Conservation (phyloP, 2,888 invertebrate genomes). For the Philonicus albiceps region DNA sequence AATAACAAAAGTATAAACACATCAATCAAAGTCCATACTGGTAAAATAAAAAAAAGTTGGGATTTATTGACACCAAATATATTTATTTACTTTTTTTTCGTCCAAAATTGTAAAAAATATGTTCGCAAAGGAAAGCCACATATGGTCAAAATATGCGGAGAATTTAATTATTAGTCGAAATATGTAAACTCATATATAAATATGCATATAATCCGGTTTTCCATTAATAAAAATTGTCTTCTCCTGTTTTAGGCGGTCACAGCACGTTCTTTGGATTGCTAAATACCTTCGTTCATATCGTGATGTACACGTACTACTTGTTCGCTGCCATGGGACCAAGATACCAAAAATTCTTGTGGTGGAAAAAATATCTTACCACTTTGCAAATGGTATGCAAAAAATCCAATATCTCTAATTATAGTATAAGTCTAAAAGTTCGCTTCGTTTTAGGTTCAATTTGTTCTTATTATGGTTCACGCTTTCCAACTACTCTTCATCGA, state of each 20-base stretch:
- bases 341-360: slow-evolving; percentile 89
- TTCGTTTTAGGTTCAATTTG: slow-evolving; percentile 79
- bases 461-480: slow-evolving; percentile 89
- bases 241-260: slow-evolving; percentile 77
- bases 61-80: neutral
- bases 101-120: neutral
- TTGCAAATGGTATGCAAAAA: slow-evolving; percentile 81
- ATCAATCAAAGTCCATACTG: no score
- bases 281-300: slow-evolving; percentile 95
- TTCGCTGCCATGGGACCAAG: slow-evolving; percentile 89
- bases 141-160: neutral
- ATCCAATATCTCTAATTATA: no score
- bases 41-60: no score
- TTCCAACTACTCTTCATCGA: slow-evolving; percentile 90
- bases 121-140: neutral
- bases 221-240: neutral
- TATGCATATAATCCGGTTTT: neutral
- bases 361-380: slow-evolving; percentile 93
- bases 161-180: neutral
- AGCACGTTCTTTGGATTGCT: slow-evolving; percentile 94
- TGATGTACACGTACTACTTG: slow-evolving; percentile 96
- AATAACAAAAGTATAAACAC: no score
- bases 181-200: neutral
- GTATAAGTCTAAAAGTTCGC: neutral
- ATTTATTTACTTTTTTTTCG: neutral